A percentile compares a stretch with the other conserved stretches of the same genome.
Conservation (phyloP, 2,888 invertebrate species). For the Epistrophella euchroma region DNA sequence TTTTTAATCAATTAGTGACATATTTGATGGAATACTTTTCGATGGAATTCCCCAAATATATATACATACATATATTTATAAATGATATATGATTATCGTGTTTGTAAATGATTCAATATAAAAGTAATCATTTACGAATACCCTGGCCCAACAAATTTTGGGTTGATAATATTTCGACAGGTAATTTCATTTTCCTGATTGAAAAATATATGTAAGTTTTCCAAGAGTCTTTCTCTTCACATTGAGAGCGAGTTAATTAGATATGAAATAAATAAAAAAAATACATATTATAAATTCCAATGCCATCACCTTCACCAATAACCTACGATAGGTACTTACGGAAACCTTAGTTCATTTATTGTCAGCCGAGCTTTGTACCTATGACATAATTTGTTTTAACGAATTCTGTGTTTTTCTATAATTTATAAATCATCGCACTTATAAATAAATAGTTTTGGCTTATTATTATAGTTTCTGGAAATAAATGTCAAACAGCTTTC, state of each 20-base stretch:
- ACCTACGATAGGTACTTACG: background rate
- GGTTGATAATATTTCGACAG: no score
- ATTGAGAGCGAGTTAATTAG: background rate
- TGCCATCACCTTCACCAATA: background rate
- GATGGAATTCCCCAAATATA: no score
- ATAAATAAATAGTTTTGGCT: constrained; percentile 9
- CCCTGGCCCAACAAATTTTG: no score
- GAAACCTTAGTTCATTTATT: background rate
- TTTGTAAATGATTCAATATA: no score
- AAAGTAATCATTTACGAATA: no score
- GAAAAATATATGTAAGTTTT: background rate
- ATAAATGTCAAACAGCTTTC: constrained; percentile 52
- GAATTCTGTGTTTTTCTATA: constrained; percentile 35
- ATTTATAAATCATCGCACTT: constrained; percentile 37
- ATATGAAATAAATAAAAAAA: background rate
- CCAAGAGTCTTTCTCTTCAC: background rate
- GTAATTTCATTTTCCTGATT: no score
- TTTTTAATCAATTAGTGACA: no score
- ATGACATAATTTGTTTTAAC: background rate
- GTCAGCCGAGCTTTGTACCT: constrained; percentile 26
- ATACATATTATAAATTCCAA: background rate
- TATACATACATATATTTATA: no score
- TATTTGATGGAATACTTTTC: no score
- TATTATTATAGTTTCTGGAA: constrained; percentile 35
- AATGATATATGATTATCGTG: no score